Conservation (phyloP, 1,140 invertebrate species). For the Lutraria rhynchaena region DNA sequence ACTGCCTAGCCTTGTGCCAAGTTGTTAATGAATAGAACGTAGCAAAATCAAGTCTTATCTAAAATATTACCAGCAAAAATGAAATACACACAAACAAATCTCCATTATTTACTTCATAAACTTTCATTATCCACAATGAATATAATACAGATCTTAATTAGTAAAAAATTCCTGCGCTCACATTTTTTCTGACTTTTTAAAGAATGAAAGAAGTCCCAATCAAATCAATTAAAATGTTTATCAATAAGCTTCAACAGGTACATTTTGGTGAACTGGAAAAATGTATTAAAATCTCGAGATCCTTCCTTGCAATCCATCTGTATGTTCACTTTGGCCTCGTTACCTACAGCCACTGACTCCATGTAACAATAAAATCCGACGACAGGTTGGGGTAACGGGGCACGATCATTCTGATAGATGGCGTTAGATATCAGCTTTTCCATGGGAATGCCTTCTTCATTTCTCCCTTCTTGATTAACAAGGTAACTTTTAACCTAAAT, state of each 20-base stretch:
- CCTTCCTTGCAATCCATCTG: constrained; percentile 53
- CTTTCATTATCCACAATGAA: too few species aligned
- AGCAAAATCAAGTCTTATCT: too few species aligned
- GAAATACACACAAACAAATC: too few species aligned
- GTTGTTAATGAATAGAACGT: too few species aligned
- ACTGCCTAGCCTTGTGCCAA: too few species aligned
- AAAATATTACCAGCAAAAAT: too few species aligned
- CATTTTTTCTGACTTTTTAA: too few species aligned
- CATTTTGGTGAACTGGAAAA: constrained; percentile 57
- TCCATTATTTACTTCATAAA: too few species aligned
- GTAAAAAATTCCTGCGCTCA: too few species aligned
- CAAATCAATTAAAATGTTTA: constrained; percentile 37
- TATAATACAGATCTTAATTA: too few species aligned
- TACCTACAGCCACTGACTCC: constrained; percentile 31
- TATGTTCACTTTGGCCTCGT: constrained; percentile 33
- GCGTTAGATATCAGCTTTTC: constrained; percentile 48
- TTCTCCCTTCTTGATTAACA: constrained; percentile 32
- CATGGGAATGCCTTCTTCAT: constrained; percentile 43
- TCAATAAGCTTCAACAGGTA: constrained; percentile 48
- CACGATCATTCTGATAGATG: constrained; percentile 54
- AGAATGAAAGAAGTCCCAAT: too few species aligned
- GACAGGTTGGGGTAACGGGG: constrained; percentile 33
- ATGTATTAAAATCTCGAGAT: constrained; percentile 44
- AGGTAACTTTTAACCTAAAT: constrained; percentile 49
- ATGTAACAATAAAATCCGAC: constrained; percentile 55